These are phyloP conservation scores for Lepidostoma basale DNA, from an alignment of 1,140 invertebrate species.

Conservation along the genomic window DNA sequence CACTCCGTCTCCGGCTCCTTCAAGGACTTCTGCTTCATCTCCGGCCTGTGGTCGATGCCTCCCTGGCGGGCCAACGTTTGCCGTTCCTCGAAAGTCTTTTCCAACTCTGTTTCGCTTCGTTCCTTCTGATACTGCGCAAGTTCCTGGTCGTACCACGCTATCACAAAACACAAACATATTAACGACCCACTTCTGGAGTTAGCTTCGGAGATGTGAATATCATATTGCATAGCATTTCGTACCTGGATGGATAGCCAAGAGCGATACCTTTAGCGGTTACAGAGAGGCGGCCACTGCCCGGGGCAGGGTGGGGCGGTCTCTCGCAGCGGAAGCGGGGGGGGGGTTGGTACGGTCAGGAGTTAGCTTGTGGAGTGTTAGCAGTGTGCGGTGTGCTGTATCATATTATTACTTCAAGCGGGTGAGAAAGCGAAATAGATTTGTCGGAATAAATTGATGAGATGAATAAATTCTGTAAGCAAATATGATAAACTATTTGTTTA, in stretches of 20 bases:
- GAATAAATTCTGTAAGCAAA: neutral
- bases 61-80: conserved; percentile 69
- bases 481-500: too few species aligned
- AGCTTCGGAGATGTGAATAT: neutral
- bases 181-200: neutral
- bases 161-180: conserved; percentile 48
- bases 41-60: conserved; percentile 65
- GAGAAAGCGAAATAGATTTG: neutral
- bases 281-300: conserved; percentile 30
- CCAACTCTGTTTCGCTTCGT: conserved; percentile 82
- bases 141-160: conserved; percentile 93
- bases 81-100: conserved; percentile 86
- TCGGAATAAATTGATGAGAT: neutral
- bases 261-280: conserved; percentile 40
- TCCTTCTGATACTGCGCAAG: conserved; percentile 83
- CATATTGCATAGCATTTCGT: conserved; percentile 5
- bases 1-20: conserved; percentile 82
- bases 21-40: conserved; percentile 70
- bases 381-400: neutral
- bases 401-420: conserved; percentile 6
- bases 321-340: conserved; percentile 36
- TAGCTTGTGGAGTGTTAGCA: conserved; percentile 40
- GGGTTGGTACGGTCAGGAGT: conserved; percentile 20
- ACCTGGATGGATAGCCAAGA: conserved; percentile 29
- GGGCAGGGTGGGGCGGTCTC: conserved; percentile 4